Evolutionary conservation across 1,140 invertebrate genomes (phyloP), one percentile per base, ranked within the genome.

Genomic region (Scaptomyza hsui): DNA sequence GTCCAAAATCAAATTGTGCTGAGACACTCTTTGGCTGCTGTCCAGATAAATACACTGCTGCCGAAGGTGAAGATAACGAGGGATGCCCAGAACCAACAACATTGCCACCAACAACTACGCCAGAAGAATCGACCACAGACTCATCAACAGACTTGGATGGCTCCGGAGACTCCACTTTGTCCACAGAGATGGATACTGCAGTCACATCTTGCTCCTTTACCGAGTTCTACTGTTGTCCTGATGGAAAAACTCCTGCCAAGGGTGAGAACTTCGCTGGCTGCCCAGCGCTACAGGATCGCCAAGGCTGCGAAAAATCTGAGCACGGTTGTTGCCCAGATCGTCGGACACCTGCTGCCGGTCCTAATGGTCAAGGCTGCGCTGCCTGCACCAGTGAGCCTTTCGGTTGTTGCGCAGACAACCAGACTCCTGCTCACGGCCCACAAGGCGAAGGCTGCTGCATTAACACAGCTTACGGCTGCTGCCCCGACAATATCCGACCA

Each of bases 391-490:
- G 94, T 7, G 94, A 94, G n/a, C 92, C 93, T 2, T 96, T 95
- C 89, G 98, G 98, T 16, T 99, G 98, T 90, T 99, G 98, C 91
- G 93, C 94, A 4, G 98, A 99, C 89, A 94, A 94, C 0, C 91
- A 94, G 59, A 98, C 96, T 0, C 93, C 97, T 1, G 96, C 98
- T 0, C 96, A 97, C 86, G 98, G 97, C 39, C 94, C 94, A 0
- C 94, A 95, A 70, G 92, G 93, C 37, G 95, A 98, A 91, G 82
- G 82, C 1, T 98, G 97, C 91, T 98, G 97, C 89, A 90, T 97
- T 21, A 93, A 93, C 3, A 92, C 94, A 1, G 79, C 91, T 2
- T 96, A 93, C 89, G 96, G 97, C 12, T 99, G 98, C 91, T 99
- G 98, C 89, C 96, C 96, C 0, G 97, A 99, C 89, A 97, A 98